A percentile compares a stretch with the other conserved stretches of the same genome.
Conservation (phyloP, 2,888 invertebrate species). For the Luffia ferchaultella region DNA sequence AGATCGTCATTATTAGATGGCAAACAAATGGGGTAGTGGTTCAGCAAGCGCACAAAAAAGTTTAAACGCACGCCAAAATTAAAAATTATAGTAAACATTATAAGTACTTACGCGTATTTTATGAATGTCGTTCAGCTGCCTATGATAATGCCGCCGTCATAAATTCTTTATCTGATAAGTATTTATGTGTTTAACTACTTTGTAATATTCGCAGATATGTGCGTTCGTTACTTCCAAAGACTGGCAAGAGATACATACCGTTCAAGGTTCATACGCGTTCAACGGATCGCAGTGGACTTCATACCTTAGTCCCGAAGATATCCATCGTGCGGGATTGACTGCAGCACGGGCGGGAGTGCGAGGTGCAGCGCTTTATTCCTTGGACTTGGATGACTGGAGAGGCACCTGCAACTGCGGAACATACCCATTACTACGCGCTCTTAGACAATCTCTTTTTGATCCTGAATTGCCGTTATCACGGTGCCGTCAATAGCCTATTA, state of each 20-base stretch:
- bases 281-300: constrained; percentile 81
- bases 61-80: too few species aligned
- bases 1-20: too few species aligned
- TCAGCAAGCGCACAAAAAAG: too few species aligned
- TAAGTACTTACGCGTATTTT: too few species aligned
- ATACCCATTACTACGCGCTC: constrained; percentile 72
- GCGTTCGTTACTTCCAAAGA: constrained; percentile 68
- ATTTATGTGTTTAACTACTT: too few species aligned
- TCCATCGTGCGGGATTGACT: constrained; percentile 68
- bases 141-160: too few species aligned
- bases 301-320: constrained; percentile 74
- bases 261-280: constrained; percentile 78
- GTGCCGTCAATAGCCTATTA: not conserved
- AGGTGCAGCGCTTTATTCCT: constrained; percentile 81
- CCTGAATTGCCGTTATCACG: constrained; percentile 27
- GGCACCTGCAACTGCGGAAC: constrained; percentile 73
- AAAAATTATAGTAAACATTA: too few species aligned
- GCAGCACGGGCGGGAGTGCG: constrained; percentile 67
- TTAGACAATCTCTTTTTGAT: constrained; percentile 48
- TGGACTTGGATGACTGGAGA: constrained; percentile 80
- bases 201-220: constrained; percentile 50
- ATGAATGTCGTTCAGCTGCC: too few species aligned
- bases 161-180: too few species aligned
- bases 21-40: too few species aligned
- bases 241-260: constrained; percentile 58